Base-by-base conservation (phyloP, 2,113 vertebrate species). In the Bufo gargarizans region DNA sequence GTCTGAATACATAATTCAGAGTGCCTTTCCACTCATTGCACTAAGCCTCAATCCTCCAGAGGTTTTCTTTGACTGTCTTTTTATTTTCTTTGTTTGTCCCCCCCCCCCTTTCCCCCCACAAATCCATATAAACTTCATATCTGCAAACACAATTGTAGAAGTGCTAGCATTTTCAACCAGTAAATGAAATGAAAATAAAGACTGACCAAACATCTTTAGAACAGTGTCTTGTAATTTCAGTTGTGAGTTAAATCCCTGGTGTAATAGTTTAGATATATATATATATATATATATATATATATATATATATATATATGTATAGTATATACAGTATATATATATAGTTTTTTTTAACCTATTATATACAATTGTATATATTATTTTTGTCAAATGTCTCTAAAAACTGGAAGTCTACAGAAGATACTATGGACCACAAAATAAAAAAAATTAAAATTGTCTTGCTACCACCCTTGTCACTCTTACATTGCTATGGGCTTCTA, bases 11-110 rank as follows among this genome's bases (percentile, higher is more conserved):
- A 92, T 93, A 92, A 92, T 93, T 92, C 91, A 92, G 90, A 91
- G 85, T 0, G 45, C 92, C 90, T 93, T 92, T 92, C 91, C 91
- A 90, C 91, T 92, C 90, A 87, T 91, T 92, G 85, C 91, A 90
- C 91, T 92, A 92, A 92, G 91, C 92, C 89, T 90, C 86, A 91
- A 92, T 92, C 90, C 93, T 92, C 92, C 90, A 88, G 93, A 92
- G 93, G 90, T 91, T 93, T 92, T 89, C 90, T 90, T 91, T 92
- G 91, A 92, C 92, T 92, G 71, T 92, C 90, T 91, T 91, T 63
- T 47, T 91, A 91, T 91, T 91, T 91, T 89, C 91, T 92, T 76
- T 76, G 72, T 76, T 19, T 76, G 72, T 14, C 33, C 43, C 20
- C 50, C 49, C 49, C 7, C 22, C 53, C 9, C 53, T 9, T 0